These are phyloP conservation scores for Riptortus pedestris DNA, from an alignment of 1,140 invertebrate genomes.

Conservation along the genomic window DNA sequence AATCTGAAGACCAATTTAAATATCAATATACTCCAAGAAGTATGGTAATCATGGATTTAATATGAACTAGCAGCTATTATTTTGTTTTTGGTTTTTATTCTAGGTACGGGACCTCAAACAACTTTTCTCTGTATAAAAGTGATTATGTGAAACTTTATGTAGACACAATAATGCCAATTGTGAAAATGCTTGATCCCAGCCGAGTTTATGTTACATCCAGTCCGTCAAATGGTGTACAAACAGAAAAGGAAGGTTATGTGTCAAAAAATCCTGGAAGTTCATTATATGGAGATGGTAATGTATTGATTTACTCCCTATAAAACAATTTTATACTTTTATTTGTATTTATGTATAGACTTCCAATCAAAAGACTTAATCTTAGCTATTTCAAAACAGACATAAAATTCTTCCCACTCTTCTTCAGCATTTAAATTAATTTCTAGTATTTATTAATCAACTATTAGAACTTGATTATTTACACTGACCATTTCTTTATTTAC, in stretches of 20 bases:
- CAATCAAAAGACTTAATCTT: neutral
- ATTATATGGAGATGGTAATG: conserved; percentile 75
- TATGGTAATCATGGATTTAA: no score
- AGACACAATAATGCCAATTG: conserved; percentile 57
- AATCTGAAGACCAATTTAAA: no score
- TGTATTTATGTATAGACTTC: neutral
- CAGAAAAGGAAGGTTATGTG: conserved; percentile 59
- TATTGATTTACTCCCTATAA: neutral
- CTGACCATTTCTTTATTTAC: no score
- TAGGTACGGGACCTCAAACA: conserved; percentile 50
- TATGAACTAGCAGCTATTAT: no score
- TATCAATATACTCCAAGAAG: no score
- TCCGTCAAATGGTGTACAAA: conserved; percentile 79
- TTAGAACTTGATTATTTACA: no score
- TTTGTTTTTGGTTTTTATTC: no score
- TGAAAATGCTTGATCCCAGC: conserved; percentile 48
- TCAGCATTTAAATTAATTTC: neutral
- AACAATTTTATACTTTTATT: neutral
- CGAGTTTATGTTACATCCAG: conserved; percentile 74
- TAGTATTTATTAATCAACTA: no score
- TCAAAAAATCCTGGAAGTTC: conserved; percentile 63
- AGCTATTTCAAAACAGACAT: neutral
- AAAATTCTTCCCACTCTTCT: neutral
- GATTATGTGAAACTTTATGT: conserved; percentile 86
- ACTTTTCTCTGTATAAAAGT: conserved; percentile 50